Base-by-base conservation (phyloP, 1,140 invertebrate genomes). In the Nomia melanderi region DNA sequence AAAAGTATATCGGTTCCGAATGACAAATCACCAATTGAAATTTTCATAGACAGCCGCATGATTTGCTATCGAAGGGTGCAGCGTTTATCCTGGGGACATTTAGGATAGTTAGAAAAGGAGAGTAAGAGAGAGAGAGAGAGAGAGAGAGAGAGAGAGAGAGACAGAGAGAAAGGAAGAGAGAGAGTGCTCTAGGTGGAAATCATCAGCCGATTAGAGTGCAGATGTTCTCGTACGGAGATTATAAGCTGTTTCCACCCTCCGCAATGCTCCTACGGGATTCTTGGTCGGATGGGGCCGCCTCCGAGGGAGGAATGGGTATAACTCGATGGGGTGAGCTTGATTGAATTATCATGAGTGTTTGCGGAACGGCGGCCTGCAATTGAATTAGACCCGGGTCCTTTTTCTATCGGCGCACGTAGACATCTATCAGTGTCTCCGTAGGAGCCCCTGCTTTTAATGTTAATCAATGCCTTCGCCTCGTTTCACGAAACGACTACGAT, bases 291-390 rank as follows among this genome's bases (percentile, higher is more conserved):
- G 59, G 64, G 67, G 59, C 53, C 47, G 54, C 25, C 25, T 31
- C 56, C 17, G 50, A 54, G 72, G 74, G 81, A 56, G 65, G 81
- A 77, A 71, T 66, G 44, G 78, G 39, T 65, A 77, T 77, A 81
- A 75, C 83, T 73, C 77, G 66, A 78, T 84, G 83, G 82, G 87
- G 85, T 83, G 87, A 84, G 70, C 86, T 88, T 87, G 90, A 92
- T 92, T 91, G 91, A 92, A 92, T 92, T 91, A 92, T 92, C 91
- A 90, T 88, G 91, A 91, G 91, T 92, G 91, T 92, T 92, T 92
- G 91, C 88, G 90, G 88, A 92, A 88, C 90, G 88, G 86, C 87
- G 86, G 90, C 86, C 82, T 91, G 87, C 91, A 92, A 92, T 92
- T 90, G 91, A 92, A 92, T 92, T 92, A 91, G 85, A 85, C 71